A percentile compares a stretch with the other conserved stretches of the same genome.
Evolutionary conservation across 2,888 invertebrate genomes (phyloP).

Genomic region (Chirona hameri): DNA sequence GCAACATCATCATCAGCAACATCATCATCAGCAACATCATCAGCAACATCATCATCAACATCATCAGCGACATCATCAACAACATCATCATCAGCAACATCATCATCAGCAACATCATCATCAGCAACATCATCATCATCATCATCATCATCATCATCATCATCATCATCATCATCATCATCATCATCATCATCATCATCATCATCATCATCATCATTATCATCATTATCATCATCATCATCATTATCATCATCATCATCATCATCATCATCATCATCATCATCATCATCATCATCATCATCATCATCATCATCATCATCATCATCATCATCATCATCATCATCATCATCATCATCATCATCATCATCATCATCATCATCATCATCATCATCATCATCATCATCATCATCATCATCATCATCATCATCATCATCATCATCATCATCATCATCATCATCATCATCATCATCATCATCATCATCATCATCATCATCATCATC

Average conservation of each 20-base stretch:
- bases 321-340: constrained; percentile 29
- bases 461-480: constrained; percentile 30
- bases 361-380: constrained; percentile 26
- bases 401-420: constrained; percentile 30
- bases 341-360: constrained; percentile 30
- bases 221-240: constrained; percentile 29
- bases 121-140: too few species aligned
- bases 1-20: too few species aligned
- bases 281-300: constrained; percentile 29
- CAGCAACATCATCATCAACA: too few species aligned
- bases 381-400: constrained; percentile 29
- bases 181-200: constrained; percentile 26
- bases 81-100: too few species aligned
- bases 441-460: constrained; percentile 29
- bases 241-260: constrained; percentile 29
- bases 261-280: constrained; percentile 29
- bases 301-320: constrained; percentile 29
- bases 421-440: constrained; percentile 29
- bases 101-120: too few species aligned
- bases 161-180: constrained; percentile 26
- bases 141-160: constrained; percentile 28
- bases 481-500: constrained; percentile 29
- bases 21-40: too few species aligned
- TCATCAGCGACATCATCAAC: too few species aligned
- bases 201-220: constrained; percentile 28